These are phyloP conservation scores for Enoplosus armatus DNA, from an alignment of 2,797 vertebrate genomes.

Conservation along the genomic window DNA sequence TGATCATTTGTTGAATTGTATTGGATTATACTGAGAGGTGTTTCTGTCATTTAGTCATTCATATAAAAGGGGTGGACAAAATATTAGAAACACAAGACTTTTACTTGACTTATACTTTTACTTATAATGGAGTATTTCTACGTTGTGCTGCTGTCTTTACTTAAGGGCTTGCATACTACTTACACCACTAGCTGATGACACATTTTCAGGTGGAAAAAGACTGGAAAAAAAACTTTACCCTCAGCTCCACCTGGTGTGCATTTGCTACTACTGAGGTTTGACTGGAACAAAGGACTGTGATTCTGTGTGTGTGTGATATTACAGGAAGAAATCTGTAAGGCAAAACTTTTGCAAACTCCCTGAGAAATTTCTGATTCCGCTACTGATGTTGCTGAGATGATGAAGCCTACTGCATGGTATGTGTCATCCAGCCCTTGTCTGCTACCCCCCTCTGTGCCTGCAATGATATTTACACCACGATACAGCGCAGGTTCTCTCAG, in stretches of 20 bases:
- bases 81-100: neutral
- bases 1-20: neutral
- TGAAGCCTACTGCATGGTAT: slow-evolving; percentile 39
- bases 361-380: slow-evolving; percentile 43
- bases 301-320: slow-evolving; percentile 44
- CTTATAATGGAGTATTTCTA: neutral
- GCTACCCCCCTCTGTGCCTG: slow-evolving; percentile 41
- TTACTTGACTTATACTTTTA: neutral
- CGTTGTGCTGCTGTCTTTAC: neutral
- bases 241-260: slow-evolving; percentile 53
- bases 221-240: slow-evolving; percentile 2
- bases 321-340: slow-evolving; percentile 32
- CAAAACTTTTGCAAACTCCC: slow-evolving; percentile 48
- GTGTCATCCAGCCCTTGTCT: slow-evolving; percentile 54
- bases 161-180: neutral
- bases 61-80: neutral
- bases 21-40: neutral
- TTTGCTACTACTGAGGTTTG: slow-evolving; percentile 43
- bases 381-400: slow-evolving; percentile 31
- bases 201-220: slow-evolving; percentile 36
- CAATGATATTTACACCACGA: slow-evolving; percentile 66
- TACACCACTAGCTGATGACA: slow-evolving; percentile 13
- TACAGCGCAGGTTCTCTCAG: slow-evolving; percentile 60
- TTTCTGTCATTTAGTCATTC: neutral
- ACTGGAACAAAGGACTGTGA: slow-evolving; percentile 29